Percentiles rank a stretch among this genome's conserved stretches.
phyloP scores from a whole-genome alignment of 2,113 vertebrate genomes.

The Grallaria varia region DNA sequence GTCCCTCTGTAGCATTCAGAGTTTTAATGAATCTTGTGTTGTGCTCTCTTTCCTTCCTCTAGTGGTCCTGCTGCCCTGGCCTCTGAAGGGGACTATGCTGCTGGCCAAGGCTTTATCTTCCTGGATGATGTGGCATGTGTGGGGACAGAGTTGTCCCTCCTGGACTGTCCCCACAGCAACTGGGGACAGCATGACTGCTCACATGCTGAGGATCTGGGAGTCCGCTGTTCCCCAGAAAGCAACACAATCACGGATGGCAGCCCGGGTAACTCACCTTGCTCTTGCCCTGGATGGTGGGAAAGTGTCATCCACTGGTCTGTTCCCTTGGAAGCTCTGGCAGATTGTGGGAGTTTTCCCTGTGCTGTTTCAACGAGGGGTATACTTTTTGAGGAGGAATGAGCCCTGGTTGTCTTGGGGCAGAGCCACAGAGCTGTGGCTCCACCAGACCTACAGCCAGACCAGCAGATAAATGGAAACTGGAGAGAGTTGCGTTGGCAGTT shows the following conservation, averaged over 20 bases:
- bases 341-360: background rate
- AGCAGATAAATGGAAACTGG: background rate
- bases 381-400: background rate
- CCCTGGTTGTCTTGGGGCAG: background rate
- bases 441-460: background rate
- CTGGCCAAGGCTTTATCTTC: constrained; percentile 85
- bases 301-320: background rate
- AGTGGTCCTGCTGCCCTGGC: constrained; percentile 66
- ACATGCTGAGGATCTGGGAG: constrained; percentile 87
- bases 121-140: constrained; percentile 86
- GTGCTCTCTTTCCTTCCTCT: background rate
- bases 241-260: constrained; percentile 23
- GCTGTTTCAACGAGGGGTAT: background rate
- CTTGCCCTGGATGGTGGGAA: background rate
- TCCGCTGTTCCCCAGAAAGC: constrained; percentile 75
- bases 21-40: background rate
- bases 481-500: background rate
- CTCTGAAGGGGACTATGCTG: constrained; percentile 72
- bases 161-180: constrained; percentile 84
- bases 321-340: background rate
- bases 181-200: constrained; percentile 95
- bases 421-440: background rate
- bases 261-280: constrained; percentile 31
- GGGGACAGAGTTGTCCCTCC: constrained; percentile 83
- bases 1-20: background rate